Base-by-base conservation (phyloP, 23 tunicate genomes). In the Oikopleura albicans region DNA sequence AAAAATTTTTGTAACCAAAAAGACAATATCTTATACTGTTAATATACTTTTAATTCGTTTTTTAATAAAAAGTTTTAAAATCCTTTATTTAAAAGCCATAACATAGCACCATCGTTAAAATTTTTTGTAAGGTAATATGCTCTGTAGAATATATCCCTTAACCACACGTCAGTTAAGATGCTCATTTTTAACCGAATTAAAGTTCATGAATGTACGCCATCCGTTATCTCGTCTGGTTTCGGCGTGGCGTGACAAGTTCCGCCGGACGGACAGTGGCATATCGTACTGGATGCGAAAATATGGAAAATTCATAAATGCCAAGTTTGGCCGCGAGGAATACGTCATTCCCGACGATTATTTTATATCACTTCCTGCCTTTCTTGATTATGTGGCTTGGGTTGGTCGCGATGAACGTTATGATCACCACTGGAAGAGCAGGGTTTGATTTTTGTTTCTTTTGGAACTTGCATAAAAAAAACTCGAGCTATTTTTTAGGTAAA, bases 391-490 rank as follows among this genome's bases (percentile, higher is more conserved):
- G 16, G 59, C 59, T 22, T 49, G 59, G 59, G 22, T 49, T 8
- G 59, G 59, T 22, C 8, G 35, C 2, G 34, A 29, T 16, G 34
- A 27, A 16, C 33, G 79, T 4, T 71, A 12, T 29, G 79, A 71
- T 31, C 79, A 71, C 59, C 59, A 49, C 59, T 49, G 59, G 59
- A 49, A 49, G 59, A 49, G 16, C 59, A n/a, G n/a, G n/a, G n/a
- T n/a, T n/a, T n/a, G n/a, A n/a, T n/a, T n/a, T n/a, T n/a, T n/a
- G n/a, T n/a, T n/a, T n/a, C n/a, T n/a, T n/a, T n/a, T n/a, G n/a
- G n/a, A n/a, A n/a, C n/a, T n/a, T n/a, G n/a, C n/a, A n/a, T n/a
- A n/a, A n/a, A n/a, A n/a, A n/a, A n/a, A n/a, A n/a, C n/a, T n/a
- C n/a, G n/a, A n/a, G n/a, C n/a, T n/a, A n/a, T n/a, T n/a, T n/a